A percentile compares a stretch with the other conserved stretches of the same genome.
These are phyloP conservation scores for Nymphalis io DNA, from an alignment of 1,140 invertebrate species.

Conservation along the genomic window DNA sequence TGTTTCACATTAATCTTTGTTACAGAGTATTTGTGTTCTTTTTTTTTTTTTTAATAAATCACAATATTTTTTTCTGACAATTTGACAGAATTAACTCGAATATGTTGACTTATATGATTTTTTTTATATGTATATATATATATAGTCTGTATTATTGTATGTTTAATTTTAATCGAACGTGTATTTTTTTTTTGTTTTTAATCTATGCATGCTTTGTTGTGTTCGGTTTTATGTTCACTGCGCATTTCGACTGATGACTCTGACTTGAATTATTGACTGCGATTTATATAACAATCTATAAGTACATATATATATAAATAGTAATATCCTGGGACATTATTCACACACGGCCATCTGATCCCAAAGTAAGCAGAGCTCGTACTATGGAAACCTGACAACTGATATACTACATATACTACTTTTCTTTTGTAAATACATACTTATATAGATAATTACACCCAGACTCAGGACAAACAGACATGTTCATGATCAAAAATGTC, in stretches of 20 bases:
- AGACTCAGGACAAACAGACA: no score
- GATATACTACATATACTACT: no score
- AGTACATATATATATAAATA: no score
- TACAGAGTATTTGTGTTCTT: slow-evolving; percentile 12
- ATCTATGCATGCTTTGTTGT: slow-evolving; percentile 35
- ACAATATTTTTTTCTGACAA: not conserved
- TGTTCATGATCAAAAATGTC: no score
- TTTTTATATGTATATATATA: not conserved
- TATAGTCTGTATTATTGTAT: not conserved
- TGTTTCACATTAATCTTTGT: slow-evolving; percentile 16
- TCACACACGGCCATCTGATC: no score
- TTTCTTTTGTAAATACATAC: no score
- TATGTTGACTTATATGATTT: not conserved
- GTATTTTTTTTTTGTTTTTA: slow-evolving; percentile 33
- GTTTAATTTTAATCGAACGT: slow-evolving; percentile 18
- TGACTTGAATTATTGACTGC: not conserved
- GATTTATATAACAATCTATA: no score
- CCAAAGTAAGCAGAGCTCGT: no score
- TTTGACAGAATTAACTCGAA: no score
- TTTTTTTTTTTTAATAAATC: slow-evolving; percentile 12
- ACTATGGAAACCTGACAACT: no score
- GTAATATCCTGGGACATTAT: no score
- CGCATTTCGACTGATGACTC: not conserved
- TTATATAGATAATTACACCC: no score
- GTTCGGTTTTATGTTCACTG: slow-evolving; percentile 17